Conservation (phyloP, 2,797 vertebrate species). For the Poecilia wingei region DNA sequence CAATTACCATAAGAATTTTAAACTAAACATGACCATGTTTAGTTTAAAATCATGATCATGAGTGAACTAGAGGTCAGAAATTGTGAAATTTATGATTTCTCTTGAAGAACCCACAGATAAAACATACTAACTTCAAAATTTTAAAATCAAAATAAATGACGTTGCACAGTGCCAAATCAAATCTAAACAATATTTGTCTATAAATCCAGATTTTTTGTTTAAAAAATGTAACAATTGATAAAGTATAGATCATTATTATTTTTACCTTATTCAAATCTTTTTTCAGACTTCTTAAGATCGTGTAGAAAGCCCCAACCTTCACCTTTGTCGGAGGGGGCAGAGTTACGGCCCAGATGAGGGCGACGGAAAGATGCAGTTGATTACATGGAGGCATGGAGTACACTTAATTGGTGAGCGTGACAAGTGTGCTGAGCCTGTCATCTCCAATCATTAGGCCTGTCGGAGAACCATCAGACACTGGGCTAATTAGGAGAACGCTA, state of each 20-base stretch:
- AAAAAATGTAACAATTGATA: not conserved
- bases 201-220: not conserved
- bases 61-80: not conserved
- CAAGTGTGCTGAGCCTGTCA: constrained; percentile 96
- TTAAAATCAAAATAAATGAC: not conserved
- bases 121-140: not conserved
- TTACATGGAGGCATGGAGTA: constrained; percentile 97
- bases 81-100: not conserved
- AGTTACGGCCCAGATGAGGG: constrained; percentile 45
- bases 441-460: constrained; percentile 99
- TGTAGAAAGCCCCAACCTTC: constrained; percentile 75
- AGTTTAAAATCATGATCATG: not conserved
- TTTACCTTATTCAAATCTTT: not conserved
- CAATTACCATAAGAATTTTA: not conserved
- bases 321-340: constrained; percentile 83
- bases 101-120: not conserved
- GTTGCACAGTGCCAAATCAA: not conserved
- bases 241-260: not conserved
- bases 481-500: constrained; percentile 99
- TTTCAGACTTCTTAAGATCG: not conserved
- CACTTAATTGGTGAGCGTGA: constrained; percentile 99
- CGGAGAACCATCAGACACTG: constrained; percentile 99
- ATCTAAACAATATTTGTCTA: not conserved
- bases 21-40: not conserved
- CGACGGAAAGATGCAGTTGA: constrained; percentile 95